Base-by-base conservation (phyloP, 2,797 vertebrate species). In the Cygnus olor region DNA sequence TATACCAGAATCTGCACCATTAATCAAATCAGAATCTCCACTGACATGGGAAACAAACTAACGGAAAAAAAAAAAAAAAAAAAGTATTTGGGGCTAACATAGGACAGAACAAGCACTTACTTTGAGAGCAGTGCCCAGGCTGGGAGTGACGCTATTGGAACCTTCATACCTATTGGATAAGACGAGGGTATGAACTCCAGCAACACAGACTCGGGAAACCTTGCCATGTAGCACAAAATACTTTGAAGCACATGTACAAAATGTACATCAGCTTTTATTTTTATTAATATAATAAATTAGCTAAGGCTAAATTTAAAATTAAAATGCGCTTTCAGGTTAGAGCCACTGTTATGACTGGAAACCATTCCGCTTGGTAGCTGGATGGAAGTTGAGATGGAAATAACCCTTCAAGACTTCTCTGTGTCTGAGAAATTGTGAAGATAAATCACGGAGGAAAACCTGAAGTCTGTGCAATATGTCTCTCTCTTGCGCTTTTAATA, bases 261-360 rank as follows among this genome's bases (percentile, higher is more conserved):
- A 86, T 47, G 40, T 73, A 14, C 60, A 63, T 10, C 17, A 27
- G 49, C 2, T 81, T 80, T 84, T 47, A n/a, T 42, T 94, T 91
- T 89, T 30, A 82, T 79, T 80, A 86, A 53, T 73, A 14, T 40
- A 77, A 95, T 66, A 82, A 76, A 95, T 90, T 19, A 84, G 10
- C 32, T 78, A 68, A 69, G 84, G 34, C 24, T 44, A 81, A 84
- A 84, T 66, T 32, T 40, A 66, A 56, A 58, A 42, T 38, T 85
- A 85, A 79, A 93, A 70, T 7, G 20, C 20, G 8, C 32, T 84
- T 88, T 76, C 21, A 66, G 45, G 14, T 14, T 53, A 84, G 16
- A 80, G 34, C 22, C 74, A 34, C 13, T 47, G 25, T 66, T 86
- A 19, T 3, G 10, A 49, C 11, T 56, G 17, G 60, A 89, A 87